Conservation (phyloP, 1,140 invertebrate genomes). For the Saccostrea cuccullata region DNA sequence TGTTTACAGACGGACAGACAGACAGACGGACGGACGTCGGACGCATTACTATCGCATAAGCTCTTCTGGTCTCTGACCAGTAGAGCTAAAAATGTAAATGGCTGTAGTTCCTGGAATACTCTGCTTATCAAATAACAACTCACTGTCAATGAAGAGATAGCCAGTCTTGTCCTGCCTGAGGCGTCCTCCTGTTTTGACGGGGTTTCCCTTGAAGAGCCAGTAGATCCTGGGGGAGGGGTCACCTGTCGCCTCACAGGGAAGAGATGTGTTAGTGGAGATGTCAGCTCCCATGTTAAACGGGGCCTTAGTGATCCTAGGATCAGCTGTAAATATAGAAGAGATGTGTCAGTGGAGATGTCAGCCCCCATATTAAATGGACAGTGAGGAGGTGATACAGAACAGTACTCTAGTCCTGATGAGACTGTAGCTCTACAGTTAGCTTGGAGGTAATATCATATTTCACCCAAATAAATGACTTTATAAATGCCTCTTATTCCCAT, state of each 20-base stretch:
- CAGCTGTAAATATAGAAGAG: constrained; percentile 72
- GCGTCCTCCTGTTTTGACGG: constrained; percentile 56
- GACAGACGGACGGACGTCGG: too few relatives aligned
- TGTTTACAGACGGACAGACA: too few relatives aligned
- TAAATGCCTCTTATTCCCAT: too few relatives aligned
- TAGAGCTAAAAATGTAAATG: background rate
- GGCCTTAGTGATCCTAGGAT: constrained; percentile 73
- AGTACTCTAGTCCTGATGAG: too few relatives aligned
- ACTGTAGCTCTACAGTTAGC: too few relatives aligned
- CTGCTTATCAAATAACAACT: constrained; percentile 18
- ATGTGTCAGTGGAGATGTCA: constrained; percentile 78
- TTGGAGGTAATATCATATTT: too few relatives aligned
- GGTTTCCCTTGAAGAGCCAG: constrained; percentile 73
- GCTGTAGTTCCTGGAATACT: background rate
- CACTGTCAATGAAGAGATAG: constrained; percentile 70
- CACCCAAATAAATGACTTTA: too few relatives aligned
- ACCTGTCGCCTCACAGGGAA: constrained; percentile 75
- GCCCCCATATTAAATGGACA: constrained; percentile 73
- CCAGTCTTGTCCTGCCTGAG: constrained; percentile 66
- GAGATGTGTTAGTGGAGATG: constrained; percentile 77
- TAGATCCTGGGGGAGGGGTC: constrained; percentile 74
- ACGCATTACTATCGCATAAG: too few relatives aligned
- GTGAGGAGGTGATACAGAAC: too few relatives aligned
- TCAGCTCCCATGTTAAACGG: constrained; percentile 76
- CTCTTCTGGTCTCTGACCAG: too few relatives aligned